Evolutionary conservation across 1,140 invertebrate genomes (phyloP).

Genomic region (Potamilus streckersoni): DNA sequence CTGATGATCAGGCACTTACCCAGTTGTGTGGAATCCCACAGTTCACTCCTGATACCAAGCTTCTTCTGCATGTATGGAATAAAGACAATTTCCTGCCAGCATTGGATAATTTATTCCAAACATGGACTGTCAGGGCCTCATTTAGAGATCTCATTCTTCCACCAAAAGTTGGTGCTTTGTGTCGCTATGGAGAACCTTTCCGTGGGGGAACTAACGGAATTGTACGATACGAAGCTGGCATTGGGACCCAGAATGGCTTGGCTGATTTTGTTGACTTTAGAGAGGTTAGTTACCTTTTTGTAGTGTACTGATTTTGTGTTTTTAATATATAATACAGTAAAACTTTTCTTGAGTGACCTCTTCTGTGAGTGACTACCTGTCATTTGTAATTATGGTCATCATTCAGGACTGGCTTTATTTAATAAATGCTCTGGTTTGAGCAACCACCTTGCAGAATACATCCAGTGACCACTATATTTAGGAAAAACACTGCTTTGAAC

Average conservation of each 20-base stretch:
- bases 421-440: too few relatives aligned
- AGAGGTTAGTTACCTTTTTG: slow-evolving; percentile 18
- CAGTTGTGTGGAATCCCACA: slow-evolving; percentile 33
- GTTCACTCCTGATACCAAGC: slow-evolving; percentile 9
- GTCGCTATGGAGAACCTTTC: slow-evolving; percentile 38
- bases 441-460: too few relatives aligned
- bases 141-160: slow-evolving; percentile 34
- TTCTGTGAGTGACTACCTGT: too few relatives aligned
- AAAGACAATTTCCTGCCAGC: slow-evolving; percentile 30
- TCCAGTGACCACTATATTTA: too few relatives aligned
- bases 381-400: too few relatives aligned
- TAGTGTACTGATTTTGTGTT: too few relatives aligned
- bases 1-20: slow-evolving; percentile 6
- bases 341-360: too few relatives aligned
- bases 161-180: slow-evolving; percentile 12
- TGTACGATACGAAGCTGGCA: slow-evolving; percentile 36
- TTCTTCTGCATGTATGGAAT: slow-evolving; percentile 35
- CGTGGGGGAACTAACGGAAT: slow-evolving; percentile 33
- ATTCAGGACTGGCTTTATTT: too few relatives aligned
- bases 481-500: too few relatives aligned
- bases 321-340: too few relatives aligned
- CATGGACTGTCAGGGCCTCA: slow-evolving; percentile 23
- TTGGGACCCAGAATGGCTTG: slow-evolving; percentile 4
- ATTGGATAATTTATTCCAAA: slow-evolving; percentile 9
- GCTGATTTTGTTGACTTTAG: slow-evolving; percentile 19